These are phyloP conservation scores for Cosmorhoe ocellata DNA, from an alignment of 2,888 invertebrate species.

Conservation along the genomic window DNA sequence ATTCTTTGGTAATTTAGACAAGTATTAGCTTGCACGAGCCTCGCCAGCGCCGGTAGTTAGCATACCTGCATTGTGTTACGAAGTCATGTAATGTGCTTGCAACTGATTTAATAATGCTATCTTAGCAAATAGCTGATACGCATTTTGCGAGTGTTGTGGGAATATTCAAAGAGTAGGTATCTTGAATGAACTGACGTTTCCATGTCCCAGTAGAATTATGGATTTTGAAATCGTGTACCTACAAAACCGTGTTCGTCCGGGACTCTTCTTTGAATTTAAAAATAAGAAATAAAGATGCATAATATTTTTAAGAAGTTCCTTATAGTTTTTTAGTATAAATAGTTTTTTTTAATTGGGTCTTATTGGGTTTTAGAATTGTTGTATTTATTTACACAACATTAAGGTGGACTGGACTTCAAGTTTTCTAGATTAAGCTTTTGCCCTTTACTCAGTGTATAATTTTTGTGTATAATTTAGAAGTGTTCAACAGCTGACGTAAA, in stretches of 20 bases:
- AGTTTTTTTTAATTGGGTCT: too few relatives aligned
- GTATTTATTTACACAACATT: too few relatives aligned
- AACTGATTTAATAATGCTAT: constrained; percentile 12
- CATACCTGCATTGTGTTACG: neutral
- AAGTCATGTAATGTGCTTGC: constrained; percentile 4
- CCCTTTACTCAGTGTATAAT: constrained; percentile 10
- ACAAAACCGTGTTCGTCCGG: too few relatives aligned
- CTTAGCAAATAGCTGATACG: constrained; percentile 11
- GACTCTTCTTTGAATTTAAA: too few relatives aligned
- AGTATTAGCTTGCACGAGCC: constrained; percentile 2
- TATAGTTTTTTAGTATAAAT: too few relatives aligned
- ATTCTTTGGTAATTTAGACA: constrained; percentile 1
- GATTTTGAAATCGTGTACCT: too few relatives aligned
- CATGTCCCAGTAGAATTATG: too few relatives aligned
- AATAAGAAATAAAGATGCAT: too few relatives aligned
- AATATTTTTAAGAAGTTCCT: too few relatives aligned
- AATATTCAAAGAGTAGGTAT: neutral
- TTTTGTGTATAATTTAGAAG: neutral
- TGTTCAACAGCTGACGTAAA: constrained; percentile 11
- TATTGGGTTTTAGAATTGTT: too few relatives aligned
- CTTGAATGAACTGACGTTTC: too few relatives aligned
- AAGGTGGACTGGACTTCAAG: too few relatives aligned
- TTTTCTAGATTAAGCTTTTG: constrained; percentile 10
- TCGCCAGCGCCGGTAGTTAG: constrained; percentile 25
- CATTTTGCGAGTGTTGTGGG: constrained; percentile 5